phyloP scores from a whole-genome alignment of 2,113 vertebrate species.

The Pogona vitticeps region DNA sequence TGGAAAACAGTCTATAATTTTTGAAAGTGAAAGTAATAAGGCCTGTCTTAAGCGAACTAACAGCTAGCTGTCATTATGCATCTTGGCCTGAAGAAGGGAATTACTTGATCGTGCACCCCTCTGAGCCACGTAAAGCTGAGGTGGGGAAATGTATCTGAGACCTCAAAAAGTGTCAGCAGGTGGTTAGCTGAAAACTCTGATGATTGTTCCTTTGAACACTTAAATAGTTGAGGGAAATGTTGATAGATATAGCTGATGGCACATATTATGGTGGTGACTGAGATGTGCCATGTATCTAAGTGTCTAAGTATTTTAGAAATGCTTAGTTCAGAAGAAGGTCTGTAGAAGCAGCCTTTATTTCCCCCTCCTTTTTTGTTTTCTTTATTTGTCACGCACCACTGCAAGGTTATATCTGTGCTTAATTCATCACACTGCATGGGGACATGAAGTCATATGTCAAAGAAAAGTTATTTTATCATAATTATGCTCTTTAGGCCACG shows the following conservation, averaged over 20 bases:
- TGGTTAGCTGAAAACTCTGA: slow-evolving; percentile 5
- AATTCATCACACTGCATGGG: slow-evolving; percentile 57
- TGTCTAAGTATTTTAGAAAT: slow-evolving; percentile 36
- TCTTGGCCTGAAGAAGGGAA: slow-evolving; percentile 4
- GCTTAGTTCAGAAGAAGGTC: slow-evolving; percentile 43
- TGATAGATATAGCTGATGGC: slow-evolving; percentile 22
- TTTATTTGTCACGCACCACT: slow-evolving; percentile 21
- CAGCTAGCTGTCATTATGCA: background rate
- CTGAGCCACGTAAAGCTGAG: slow-evolving; percentile 13
- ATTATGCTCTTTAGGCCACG: background rate
- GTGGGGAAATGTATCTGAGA: slow-evolving; percentile 6
- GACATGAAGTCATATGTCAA: slow-evolving; percentile 7
- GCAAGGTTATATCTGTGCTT: slow-evolving; percentile 32
- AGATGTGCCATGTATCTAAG: slow-evolving; percentile 21
- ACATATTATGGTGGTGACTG: background rate
- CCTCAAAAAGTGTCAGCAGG: slow-evolving; percentile 13
- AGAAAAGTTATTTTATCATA: slow-evolving; percentile 41
- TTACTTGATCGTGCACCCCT: slow-evolving; percentile 27
- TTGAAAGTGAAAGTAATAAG: background rate
- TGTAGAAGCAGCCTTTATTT: slow-evolving; percentile 15
- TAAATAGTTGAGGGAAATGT: slow-evolving; percentile 47
- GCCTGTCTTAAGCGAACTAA: background rate
- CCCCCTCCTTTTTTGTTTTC: background rate
- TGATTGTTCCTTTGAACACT: background rate
- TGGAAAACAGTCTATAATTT: slow-evolving; percentile 9